Conservation (phyloP, 2,888 invertebrate genomes). For the Ctenicera cuprea region DNA sequence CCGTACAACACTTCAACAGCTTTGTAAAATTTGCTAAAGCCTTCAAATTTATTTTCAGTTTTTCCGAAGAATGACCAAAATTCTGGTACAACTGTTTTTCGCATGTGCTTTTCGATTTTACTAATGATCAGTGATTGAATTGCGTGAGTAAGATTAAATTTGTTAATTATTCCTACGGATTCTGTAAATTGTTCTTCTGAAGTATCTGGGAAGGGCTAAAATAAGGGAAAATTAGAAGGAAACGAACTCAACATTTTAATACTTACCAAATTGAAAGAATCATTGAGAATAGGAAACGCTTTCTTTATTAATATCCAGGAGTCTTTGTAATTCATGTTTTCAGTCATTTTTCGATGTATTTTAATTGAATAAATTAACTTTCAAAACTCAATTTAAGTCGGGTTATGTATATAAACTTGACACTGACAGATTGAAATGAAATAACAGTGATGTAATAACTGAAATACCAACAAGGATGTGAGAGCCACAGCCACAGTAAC, state of each 20-base stretch:
- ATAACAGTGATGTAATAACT: too few relatives aligned
- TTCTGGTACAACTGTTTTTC: conserved; percentile 77
- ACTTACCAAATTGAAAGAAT: conserved; percentile 57
- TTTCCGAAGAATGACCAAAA: conserved; percentile 81
- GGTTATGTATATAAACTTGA: too few relatives aligned
- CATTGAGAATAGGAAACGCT: conserved; percentile 66
- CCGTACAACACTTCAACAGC: conserved; percentile 81
- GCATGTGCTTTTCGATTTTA: conserved; percentile 77
- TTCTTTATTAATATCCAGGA: conserved; percentile 63
- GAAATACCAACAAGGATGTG: too few relatives aligned
- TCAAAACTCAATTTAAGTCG: too few relatives aligned
- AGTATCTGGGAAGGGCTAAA: conserved; percentile 54
- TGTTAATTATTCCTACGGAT: conserved; percentile 66
- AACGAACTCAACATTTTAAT: background rate
- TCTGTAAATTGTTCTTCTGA: conserved; percentile 68
- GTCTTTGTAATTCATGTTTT: conserved; percentile 53
- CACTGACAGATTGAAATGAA: too few relatives aligned
- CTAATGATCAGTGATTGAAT: conserved; percentile 71
- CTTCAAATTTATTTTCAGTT: conserved; percentile 74
- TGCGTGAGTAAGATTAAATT: conserved; percentile 64
- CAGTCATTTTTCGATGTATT: conserved; percentile 35
- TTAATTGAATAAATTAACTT: background rate
- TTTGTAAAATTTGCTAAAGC: conserved; percentile 79
- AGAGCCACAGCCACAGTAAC: too few relatives aligned
- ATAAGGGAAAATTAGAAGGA: conserved; percentile 44